phyloP scores from a whole-genome alignment of 2,888 invertebrate genomes.

The Argynnis bischoffii region DNA sequence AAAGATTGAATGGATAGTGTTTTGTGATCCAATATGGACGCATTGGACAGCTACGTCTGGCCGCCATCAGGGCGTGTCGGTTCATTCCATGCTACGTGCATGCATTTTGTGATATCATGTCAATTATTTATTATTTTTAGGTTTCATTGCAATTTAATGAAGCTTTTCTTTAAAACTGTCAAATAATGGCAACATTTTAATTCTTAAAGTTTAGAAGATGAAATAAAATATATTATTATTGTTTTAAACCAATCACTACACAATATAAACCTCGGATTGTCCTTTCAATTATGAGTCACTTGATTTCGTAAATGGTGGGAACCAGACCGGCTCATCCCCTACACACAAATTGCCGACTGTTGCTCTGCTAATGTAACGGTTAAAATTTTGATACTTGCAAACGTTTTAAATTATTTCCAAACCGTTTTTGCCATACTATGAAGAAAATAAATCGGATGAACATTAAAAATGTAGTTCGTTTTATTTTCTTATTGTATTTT shows the following conservation, averaged over 20 bases:
- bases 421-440: neutral
- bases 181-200: constrained; percentile 9
- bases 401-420: neutral
- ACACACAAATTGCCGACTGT: constrained; percentile 40
- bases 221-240: constrained; percentile 2
- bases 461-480: no score
- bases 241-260: constrained; percentile 20
- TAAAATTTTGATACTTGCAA: constrained; percentile 58
- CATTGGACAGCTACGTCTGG: constrained; percentile 61
- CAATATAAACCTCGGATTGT: constrained; percentile 50
- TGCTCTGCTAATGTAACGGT: constrained; percentile 63
- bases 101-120: constrained; percentile 78
- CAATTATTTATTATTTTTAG: constrained; percentile 64
- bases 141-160: constrained; percentile 16
- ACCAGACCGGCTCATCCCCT: constrained; percentile 53
- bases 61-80: constrained; percentile 57
- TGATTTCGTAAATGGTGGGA: constrained; percentile 47
- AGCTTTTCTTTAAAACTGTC: constrained; percentile 29
- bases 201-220: constrained; percentile 7
- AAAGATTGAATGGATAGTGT: constrained; percentile 70
- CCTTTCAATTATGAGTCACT: constrained; percentile 51
- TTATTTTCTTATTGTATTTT: neutral
- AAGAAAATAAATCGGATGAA: no score
- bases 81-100: constrained; percentile 56
- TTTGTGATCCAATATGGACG: constrained; percentile 58